These are phyloP conservation scores for Etia nguti DNA, from an alignment of 2,113 vertebrate genomes.

Conservation along the genomic window DNA sequence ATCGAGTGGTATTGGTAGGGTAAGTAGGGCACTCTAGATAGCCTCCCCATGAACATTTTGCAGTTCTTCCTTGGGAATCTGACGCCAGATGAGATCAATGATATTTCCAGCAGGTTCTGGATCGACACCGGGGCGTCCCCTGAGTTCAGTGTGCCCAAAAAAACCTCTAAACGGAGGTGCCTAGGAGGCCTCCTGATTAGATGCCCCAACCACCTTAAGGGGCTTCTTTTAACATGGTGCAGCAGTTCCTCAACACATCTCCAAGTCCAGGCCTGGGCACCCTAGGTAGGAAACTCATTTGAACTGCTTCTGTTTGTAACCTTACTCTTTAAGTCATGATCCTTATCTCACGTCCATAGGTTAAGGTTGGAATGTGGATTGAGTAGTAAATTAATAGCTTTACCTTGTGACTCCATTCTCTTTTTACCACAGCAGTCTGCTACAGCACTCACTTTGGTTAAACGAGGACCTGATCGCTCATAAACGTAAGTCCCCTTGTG, in stretches of 20 bases:
- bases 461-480: not conserved
- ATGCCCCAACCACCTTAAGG: not conserved
- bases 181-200: not conserved
- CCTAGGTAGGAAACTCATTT: not conserved
- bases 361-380: not conserved
- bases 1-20: not conserved
- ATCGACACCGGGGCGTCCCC: not conserved
- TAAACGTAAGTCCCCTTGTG: not conserved
- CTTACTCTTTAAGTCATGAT: not conserved
- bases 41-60: not conserved
- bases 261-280: not conserved
- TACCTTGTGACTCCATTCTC: not conserved
- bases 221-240: not conserved
- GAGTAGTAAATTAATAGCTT: not conserved
- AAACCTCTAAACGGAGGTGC: not conserved
- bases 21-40: not conserved
- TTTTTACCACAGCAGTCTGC: not conserved
- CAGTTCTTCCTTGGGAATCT: not conserved
- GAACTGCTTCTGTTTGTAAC: not conserved
- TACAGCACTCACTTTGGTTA: not conserved
- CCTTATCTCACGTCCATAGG: not conserved
- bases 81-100: not conserved
- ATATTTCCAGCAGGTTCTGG: not conserved
- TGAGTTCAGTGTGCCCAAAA: not conserved
- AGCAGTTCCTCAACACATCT: not conserved